phyloP scores from a whole-genome alignment of 1,140 invertebrate species.

The Drosophila ambigua region DNA sequence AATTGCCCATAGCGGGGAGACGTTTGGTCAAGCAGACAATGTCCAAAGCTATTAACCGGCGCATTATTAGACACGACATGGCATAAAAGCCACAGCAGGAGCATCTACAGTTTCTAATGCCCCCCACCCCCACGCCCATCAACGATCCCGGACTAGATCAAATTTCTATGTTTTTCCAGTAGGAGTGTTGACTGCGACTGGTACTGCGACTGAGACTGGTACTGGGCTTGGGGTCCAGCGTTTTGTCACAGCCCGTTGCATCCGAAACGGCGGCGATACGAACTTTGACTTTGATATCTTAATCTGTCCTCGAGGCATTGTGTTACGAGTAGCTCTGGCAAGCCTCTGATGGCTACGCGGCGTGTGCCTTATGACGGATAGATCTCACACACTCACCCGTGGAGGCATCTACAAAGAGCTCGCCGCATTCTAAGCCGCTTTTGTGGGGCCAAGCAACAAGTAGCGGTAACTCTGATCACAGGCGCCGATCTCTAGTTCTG shows the following conservation, averaged over 20 bases:
- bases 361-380: slow-evolving; percentile 69
- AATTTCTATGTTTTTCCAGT: slow-evolving; percentile 55
- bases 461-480: slow-evolving; percentile 77
- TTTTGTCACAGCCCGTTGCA: slow-evolving; percentile 75
- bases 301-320: slow-evolving; percentile 68
- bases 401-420: slow-evolving; percentile 48
- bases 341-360: slow-evolving; percentile 60
- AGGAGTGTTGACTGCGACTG: slow-evolving; percentile 57
- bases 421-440: slow-evolving; percentile 68
- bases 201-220: neutral
- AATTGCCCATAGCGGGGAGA: slow-evolving; percentile 40
- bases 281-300: slow-evolving; percentile 81
- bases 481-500: slow-evolving; percentile 57
- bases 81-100: slow-evolving; percentile 63
- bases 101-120: slow-evolving; percentile 61
- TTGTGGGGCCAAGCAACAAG: slow-evolving; percentile 67
- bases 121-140: too few species aligned
- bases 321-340: slow-evolving; percentile 54
- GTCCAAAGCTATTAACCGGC: slow-evolving; percentile 75
- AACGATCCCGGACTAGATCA: slow-evolving; percentile 44
- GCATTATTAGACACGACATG: slow-evolving; percentile 76
- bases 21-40: slow-evolving; percentile 52
- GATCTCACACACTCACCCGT: slow-evolving; percentile 25
- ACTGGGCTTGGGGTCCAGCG: slow-evolving; percentile 40
- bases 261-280: slow-evolving; percentile 63